Base-by-base conservation (phyloP, 2,888 invertebrate genomes). In the Cheiracanthium punctorium region DNA sequence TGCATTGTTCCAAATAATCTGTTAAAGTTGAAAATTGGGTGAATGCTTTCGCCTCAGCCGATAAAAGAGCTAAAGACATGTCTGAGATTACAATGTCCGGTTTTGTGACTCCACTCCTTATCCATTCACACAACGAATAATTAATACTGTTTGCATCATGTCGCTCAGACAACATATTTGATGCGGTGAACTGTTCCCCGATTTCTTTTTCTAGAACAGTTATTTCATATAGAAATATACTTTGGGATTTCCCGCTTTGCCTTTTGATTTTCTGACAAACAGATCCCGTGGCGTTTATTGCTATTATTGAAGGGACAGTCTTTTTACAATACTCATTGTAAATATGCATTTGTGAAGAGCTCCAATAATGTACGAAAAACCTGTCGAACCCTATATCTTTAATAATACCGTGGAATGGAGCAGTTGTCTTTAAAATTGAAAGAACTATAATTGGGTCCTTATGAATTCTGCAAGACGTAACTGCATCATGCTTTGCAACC, bases 311-410 rank as follows among this genome's bases (percentile, higher is more conserved):
- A 1, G 8, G 8, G 10, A 24, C 28, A 58, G 12, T 20, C n/a
- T 24, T 58, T 58, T 58, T 58, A 24, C 20, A n/a, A 20, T 58
- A 58, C 20, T n/a, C 20, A 20, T 58, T 58, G 28, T 58, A 58
- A 5, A 58, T 20, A 58, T 58, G 58, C 10, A 58, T 58, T 20
- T 58, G 58, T 7, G 58, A 58, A 58, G 58, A 1, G 4, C 58
- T 58, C 58, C 58, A 58, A n/a, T 58, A 58, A 58, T 58, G 58
- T 1, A n/a, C 20, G n/a, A n/a, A 58, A n/a, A 58, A 58, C n/a
- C 20, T 1, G n/a, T 58, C 58, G n/a, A n/a, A 58, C 0, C 58
- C 58, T 0, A 58, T 58, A 24, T 58, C 58, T 58, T 20, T 58
- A 10, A 58, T 58, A n/a, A n/a, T 58, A 20, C 58, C 58, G 12